Evolutionary conservation across 1,140 invertebrate species (phyloP), one percentile per base, ranked within the genome.

Genomic region (Conopomorpha cramerella): DNA sequence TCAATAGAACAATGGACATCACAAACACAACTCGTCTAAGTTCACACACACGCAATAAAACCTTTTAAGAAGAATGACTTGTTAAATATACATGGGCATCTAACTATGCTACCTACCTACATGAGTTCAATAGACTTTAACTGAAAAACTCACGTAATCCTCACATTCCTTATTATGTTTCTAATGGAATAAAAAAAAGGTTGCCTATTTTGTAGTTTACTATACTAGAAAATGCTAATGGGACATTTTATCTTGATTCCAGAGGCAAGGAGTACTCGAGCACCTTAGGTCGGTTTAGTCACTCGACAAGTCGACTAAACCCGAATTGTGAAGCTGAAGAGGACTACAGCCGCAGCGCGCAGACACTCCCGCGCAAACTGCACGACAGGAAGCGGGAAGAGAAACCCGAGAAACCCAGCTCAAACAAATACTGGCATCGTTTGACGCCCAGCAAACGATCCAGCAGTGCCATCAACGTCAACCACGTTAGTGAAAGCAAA

Each of bases 281-380:
- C 37, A 86, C 89, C 1, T 73, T 92, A 39, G 88, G 88, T 25
- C 83, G 90, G 38, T 86, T 89, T 72, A 91, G 89, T 78, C 90
- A 90, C 62, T 88, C 86, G 0, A 87, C 88, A 11, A 83, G 87
- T 49, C 80, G 87, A 29, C 66, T 92, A 39, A 79, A 78, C 37
- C 79, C 79, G 43, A 82, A 77, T 47, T 66, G 70, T 37, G 77
- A 81, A 48, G 67, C 71, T 11, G 68, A 73, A 23, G 72, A 82
- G 25, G 81, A 84, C 10, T 82, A 86, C 39, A 64, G 76, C 12
- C 80, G 86, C n/a, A 85, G 81, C 23, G 83, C 88, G 0, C 90
- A 92, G 66, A 92, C 90, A 0, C 57, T 93, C 37, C 91, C 91
- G 1, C 77, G 90, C 16, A 89, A 88, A 49, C 60, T 87, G 18